Base-by-base conservation (phyloP, 2,113 vertebrate species). In the Tichodroma muraria region DNA sequence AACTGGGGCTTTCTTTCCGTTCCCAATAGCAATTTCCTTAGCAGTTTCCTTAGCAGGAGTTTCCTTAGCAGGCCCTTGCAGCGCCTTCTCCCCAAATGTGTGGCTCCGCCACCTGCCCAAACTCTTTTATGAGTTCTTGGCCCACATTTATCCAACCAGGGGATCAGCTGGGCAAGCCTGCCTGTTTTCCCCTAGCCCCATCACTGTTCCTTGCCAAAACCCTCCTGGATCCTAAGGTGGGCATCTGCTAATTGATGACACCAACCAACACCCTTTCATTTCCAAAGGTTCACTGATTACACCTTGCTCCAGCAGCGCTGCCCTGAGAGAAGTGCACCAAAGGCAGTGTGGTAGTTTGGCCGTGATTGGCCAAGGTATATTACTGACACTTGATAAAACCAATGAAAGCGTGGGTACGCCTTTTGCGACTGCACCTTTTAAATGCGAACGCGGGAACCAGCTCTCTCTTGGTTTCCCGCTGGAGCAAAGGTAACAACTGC, bases 111-210 rank as follows among this genome's bases (percentile, higher is more conserved):
- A 0, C 65, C 25, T 28, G 10, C 37, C 45, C 25, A 8, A 50
- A 35, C 8, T 20, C 20, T 52, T 7, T 3, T 20, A 31, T 0
- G 0, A 20, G 12, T 42, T 52, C 20, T 52, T 30, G 56, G 2
- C 13, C 6, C 0, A 0, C 5, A 4, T 71, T 71, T 31, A 13
- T 0, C 0, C 31, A 61, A 8, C 25, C 1, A 0, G 37, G 25
- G 13, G 3, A 31, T 31, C 0, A 0, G 13, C 37, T 21, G 37
- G 56, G 31, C 31, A 31, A 0, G 0, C 20, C 25, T 31, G 25
- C 15, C 56, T 35, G 8, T 44, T 44, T 52, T 42, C 6, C 37
- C 35, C 13, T 8, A 44, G 45, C 27, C 20, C 25, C 37, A 44
- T 20, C 20, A 44, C 10, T 13, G 30, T 8, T 20, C 25, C 31